Percentiles rank a stretch among this genome's conserved stretches.
These are phyloP conservation scores for Apeltes quadracus DNA, from an alignment of 2,113 vertebrate species.

Conservation along the genomic window DNA sequence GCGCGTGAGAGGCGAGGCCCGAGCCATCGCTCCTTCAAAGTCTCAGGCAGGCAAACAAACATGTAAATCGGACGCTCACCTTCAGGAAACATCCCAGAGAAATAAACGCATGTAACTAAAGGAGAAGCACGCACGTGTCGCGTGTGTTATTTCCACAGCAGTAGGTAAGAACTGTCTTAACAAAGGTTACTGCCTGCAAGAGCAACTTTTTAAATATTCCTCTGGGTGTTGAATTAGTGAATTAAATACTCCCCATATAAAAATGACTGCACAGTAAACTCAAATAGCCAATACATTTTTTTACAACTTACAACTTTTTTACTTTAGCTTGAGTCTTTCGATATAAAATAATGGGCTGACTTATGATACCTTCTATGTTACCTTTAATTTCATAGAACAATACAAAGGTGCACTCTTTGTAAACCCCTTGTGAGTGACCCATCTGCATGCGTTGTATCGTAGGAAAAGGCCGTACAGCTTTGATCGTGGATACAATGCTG, in stretches of 20 bases:
- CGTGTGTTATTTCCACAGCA: conserved; percentile 1
- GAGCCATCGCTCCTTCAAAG: conserved; percentile 56
- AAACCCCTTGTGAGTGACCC: not conserved
- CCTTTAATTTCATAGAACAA: not conserved
- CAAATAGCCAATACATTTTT: no score
- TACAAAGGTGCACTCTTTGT: not conserved
- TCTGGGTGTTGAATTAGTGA: not conserved
- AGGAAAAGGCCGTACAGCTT: conserved; percentile 20
- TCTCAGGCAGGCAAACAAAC: conserved; percentile 68
- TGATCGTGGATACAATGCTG: conserved; percentile 42
- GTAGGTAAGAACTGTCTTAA: not conserved
- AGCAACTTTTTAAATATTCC: not conserved
- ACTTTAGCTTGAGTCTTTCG: not conserved
- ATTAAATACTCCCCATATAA: not conserved
- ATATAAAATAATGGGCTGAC: not conserved
- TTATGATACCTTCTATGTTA: no score
- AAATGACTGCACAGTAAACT: not conserved
- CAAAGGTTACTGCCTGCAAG: not conserved
- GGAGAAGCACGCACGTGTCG: not conserved
- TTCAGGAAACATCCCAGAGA: conserved; percentile 51
- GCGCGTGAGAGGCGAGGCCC: conserved; percentile 28
- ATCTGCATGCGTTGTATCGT: conserved; percentile 9
- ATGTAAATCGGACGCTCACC: conserved; percentile 72
- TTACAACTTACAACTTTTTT: no score
- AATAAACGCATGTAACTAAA: not conserved